A percentile compares a stretch with the other conserved stretches of the same genome.
These are phyloP conservation scores for Pristionchus pacificus DNA, from an alignment of 1,140 invertebrate species.

Conservation along the genomic window DNA sequence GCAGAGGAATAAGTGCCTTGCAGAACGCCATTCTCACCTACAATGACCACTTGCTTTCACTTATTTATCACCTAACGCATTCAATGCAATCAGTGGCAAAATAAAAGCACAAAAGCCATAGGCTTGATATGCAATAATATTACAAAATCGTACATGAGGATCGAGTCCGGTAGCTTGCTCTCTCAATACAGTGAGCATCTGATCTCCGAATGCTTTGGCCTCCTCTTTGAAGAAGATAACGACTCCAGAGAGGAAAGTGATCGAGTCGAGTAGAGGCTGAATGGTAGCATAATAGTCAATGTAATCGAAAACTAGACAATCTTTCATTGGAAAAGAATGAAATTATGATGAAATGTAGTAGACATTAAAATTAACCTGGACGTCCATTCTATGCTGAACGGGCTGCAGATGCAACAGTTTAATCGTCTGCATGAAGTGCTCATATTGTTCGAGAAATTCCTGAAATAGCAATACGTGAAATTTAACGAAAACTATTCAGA, in stretches of 20 bases:
- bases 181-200: constrained; percentile 31
- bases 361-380: too few relatives aligned
- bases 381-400: constrained; percentile 42
- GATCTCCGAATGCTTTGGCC: constrained; percentile 33
- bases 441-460: constrained; percentile 52
- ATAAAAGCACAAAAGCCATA: too few relatives aligned
- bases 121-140: background rate
- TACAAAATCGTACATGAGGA: constrained; percentile 24
- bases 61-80: too few relatives aligned
- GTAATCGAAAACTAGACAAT: constrained; percentile 46
- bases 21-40: constrained; percentile 46
- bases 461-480: constrained; percentile 2
- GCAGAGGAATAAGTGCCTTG: constrained; percentile 44
- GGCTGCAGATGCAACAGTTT: constrained; percentile 54
- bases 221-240: constrained; percentile 25
- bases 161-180: constrained; percentile 38
- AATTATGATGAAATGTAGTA: too few relatives aligned
- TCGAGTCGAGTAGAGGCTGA: constrained; percentile 23
- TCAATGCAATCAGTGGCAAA: too few relatives aligned
- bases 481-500: background rate
- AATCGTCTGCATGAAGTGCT: constrained; percentile 48
- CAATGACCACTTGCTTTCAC: too few relatives aligned
- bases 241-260: constrained; percentile 23
- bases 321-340: too few relatives aligned
- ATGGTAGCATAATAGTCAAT: constrained; percentile 1